These are phyloP conservation scores for Marmota monax DNA, from an alignment of 2,113 vertebrate species.

Conservation along the genomic window DNA sequence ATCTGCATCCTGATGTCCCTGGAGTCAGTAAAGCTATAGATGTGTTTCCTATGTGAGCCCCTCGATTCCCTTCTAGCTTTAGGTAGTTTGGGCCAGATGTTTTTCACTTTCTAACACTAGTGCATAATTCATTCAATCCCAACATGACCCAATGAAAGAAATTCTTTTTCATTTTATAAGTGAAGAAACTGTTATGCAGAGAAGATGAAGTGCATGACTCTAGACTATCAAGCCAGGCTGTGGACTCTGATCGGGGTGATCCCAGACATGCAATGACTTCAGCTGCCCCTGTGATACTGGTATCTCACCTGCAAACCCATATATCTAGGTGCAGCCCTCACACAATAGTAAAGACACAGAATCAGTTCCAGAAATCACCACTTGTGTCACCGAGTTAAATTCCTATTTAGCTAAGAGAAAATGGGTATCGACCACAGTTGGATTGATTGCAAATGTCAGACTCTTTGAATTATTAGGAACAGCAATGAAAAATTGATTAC, in stretches of 20 bases:
- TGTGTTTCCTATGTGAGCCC: not conserved
- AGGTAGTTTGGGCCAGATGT: not conserved
- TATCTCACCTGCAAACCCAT: not conserved
- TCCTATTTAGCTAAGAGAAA: constrained; percentile 89
- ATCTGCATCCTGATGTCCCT: not conserved
- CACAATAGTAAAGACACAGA: constrained; percentile 71
- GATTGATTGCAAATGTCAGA: constrained; percentile 85
- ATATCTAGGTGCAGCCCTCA: constrained; percentile 26
- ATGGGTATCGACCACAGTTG: constrained; percentile 87
- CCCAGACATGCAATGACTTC: not conserved
- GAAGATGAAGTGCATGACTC: not conserved
- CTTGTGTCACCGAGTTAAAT: constrained; percentile 82
- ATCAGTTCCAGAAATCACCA: constrained; percentile 77
- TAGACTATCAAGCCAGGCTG: fast-evolving
- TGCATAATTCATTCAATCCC: constrained; percentile 11
- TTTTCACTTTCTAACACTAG: not conserved
- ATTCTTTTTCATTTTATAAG: not conserved
- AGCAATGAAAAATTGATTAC: constrained; percentile 85
- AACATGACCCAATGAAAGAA: not conserved
- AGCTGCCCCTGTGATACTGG: not conserved
- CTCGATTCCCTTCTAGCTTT: not conserved
- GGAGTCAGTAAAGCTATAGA: not conserved
- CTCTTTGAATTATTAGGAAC: constrained; percentile 87
- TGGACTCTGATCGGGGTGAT: not conserved
- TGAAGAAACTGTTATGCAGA: not conserved